Evolutionary conservation across 1,140 invertebrate species (phyloP).

Genomic region (Macrobrachium nipponense): DNA sequence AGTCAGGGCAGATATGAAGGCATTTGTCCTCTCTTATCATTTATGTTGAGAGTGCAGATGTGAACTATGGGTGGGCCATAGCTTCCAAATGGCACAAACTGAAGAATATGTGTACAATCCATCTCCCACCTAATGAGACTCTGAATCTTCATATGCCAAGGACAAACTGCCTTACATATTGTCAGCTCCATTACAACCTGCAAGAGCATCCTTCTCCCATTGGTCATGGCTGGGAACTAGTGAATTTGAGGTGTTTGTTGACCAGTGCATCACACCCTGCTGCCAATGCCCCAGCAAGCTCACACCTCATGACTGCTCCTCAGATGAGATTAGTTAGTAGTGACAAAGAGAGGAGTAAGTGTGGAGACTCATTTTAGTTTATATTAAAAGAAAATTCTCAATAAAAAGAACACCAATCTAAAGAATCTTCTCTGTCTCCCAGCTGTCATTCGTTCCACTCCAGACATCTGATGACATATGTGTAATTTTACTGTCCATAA

Average conservation of each 20-base stretch:
- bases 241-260: neutral
- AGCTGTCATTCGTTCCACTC: neutral
- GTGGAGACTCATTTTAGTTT: neutral
- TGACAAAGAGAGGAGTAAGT: neutral
- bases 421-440: neutral
- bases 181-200: constrained; percentile 21
- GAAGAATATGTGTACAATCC: neutral
- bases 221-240: neutral
- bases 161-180: constrained; percentile 26
- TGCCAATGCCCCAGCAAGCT: neutral
- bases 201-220: constrained; percentile 16
- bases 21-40: neutral
- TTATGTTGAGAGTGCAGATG: constrained; percentile 24
- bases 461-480: neutral
- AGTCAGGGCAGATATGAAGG: constrained; percentile 32
- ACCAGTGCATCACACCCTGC: neutral
- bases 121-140: constrained; percentile 20
- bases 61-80: neutral
- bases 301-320: constrained; percentile 9
- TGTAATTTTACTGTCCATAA: constrained; percentile 11
- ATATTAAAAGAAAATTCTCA: neutral
- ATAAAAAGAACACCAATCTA: neutral
- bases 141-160: constrained; percentile 18
- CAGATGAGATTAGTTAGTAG: neutral
- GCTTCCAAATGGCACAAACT: constrained; percentile 16